Conservation (phyloP, 2,888 invertebrate species). For the Leucozona laternaria region DNA sequence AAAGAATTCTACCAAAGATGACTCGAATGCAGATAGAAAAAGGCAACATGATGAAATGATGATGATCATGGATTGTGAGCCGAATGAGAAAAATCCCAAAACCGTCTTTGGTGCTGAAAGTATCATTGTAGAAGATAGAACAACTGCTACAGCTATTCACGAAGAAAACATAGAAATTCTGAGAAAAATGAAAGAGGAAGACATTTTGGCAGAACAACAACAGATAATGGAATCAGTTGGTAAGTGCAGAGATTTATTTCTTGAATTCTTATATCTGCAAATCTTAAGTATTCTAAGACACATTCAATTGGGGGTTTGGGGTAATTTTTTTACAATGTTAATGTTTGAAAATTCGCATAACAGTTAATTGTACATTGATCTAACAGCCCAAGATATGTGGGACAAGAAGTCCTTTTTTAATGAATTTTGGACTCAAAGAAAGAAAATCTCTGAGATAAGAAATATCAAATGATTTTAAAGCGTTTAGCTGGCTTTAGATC, state of each 20-base stretch:
- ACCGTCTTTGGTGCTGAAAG: slow-evolving; percentile 74
- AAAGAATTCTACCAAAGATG: neutral
- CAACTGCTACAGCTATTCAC: slow-evolving; percentile 87
- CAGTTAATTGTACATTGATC: no score
- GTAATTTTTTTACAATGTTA: no score
- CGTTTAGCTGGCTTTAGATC: no score
- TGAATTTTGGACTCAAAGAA: no score
- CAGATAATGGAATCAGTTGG: slow-evolving; percentile 86
- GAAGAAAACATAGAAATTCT: slow-evolving; percentile 89
- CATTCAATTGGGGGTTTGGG: no score
- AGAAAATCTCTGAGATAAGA: no score
- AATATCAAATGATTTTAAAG: no score
- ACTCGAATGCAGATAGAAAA: slow-evolving; percentile 25
- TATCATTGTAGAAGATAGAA: slow-evolving; percentile 82
- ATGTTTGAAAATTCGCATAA: no score
- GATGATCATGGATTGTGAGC: slow-evolving; percentile 72
- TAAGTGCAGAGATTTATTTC: slow-evolving; percentile 59
- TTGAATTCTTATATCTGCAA: no score
- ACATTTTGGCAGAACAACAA: slow-evolving; percentile 90
- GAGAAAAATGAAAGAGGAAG: slow-evolving; percentile 88
- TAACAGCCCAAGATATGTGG: no score
- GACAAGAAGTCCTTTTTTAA: no score
- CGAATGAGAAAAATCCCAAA: slow-evolving; percentile 52
- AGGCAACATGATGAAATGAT: slow-evolving; percentile 50
- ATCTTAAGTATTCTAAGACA: no score